A percentile compares a stretch with the other conserved stretches of the same genome.
Conservation (phyloP, 2,888 invertebrate genomes). For the Macrophya alboannulata region DNA sequence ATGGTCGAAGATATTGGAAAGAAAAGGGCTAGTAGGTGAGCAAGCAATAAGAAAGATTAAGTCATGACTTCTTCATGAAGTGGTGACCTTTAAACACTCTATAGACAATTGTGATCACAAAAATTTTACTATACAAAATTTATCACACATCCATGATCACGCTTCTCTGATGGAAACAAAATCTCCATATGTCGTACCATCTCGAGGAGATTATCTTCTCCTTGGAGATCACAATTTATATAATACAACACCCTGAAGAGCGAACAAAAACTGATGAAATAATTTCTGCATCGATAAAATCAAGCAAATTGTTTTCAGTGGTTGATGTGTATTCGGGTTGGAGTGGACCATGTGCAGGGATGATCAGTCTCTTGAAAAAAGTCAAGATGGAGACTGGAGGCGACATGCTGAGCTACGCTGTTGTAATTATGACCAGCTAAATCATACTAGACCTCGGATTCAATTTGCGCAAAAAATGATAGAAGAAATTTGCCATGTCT, state of each 20-base stretch:
- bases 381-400: constrained; percentile 95
- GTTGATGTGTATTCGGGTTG: constrained; percentile 96
- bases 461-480: too few relatives aligned
- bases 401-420: constrained; percentile 90
- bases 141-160: background rate
- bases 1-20: constrained; percentile 89
- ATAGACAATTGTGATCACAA: background rate
- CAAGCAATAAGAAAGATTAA: background rate
- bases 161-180: background rate
- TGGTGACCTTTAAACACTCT: background rate
- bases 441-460: too few relatives aligned
- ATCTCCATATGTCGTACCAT: too few relatives aligned
- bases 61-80: background rate
- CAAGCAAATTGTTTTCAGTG: constrained; percentile 81
- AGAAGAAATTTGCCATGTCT: background rate
- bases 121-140: background rate
- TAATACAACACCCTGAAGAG: constrained; percentile 18
- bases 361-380: constrained; percentile 93
- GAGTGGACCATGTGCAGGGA: constrained; percentile 95
- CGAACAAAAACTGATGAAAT: background rate
- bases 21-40: constrained; percentile 86
- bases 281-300: background rate
- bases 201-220: background rate
- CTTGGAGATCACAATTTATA: background rate
- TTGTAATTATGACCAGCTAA: constrained; percentile 82